Conservation (phyloP, 2,888 invertebrate genomes). For the Pterostichus niger region DNA sequence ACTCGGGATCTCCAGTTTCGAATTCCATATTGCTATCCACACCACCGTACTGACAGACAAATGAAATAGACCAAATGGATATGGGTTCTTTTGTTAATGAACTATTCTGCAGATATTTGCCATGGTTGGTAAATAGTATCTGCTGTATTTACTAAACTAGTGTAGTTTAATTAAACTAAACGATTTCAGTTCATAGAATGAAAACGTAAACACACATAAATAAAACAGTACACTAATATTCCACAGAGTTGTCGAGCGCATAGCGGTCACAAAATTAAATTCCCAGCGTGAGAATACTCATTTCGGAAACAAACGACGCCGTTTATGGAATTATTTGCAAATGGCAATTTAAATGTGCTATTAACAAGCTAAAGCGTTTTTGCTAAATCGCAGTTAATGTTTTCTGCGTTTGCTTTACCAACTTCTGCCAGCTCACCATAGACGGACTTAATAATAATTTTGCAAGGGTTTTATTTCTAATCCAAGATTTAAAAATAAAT, state of each 20-base stretch:
- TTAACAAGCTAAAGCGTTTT: constrained; percentile 42
- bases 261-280: constrained; percentile 40
- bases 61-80: no score
- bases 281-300: constrained; percentile 32
- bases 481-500: no score
- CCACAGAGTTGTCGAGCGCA: background rate
- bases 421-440: no score
- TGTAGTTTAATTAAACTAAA: background rate
- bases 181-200: background rate
- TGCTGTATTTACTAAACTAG: background rate
- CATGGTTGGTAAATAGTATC: background rate
- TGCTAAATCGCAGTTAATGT: constrained; percentile 32
- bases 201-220: constrained; percentile 31
- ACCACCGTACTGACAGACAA: no score
- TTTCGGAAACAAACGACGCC: constrained; percentile 30
- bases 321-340: constrained; percentile 57
- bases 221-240: constrained; percentile 15
- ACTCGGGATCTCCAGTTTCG: no score
- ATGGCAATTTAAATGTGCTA: constrained; percentile 49
- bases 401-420: background rate
- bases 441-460: no score
- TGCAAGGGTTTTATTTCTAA: no score
- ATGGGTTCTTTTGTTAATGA: no score
- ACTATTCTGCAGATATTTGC: no score
- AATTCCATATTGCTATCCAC: no score